Evolutionary conservation across 2,113 vertebrate genomes (phyloP).

Genomic region (Atlantisia rogersi): DNA sequence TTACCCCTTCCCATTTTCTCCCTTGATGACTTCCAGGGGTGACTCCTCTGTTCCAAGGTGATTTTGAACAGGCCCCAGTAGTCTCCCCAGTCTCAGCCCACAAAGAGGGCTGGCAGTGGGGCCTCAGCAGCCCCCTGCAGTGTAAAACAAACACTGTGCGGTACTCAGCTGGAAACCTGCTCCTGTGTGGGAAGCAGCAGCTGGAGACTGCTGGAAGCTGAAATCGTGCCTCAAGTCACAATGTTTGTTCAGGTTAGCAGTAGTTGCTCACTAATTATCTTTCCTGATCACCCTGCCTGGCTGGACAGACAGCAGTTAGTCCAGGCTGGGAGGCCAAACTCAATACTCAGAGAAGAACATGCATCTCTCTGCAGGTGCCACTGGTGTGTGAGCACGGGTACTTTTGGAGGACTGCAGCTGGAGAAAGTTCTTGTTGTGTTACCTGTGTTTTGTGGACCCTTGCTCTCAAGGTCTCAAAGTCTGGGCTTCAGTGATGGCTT

Average conservation of each 20-base stretch:
- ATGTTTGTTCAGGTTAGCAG: not conserved
- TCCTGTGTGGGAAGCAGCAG: not conserved
- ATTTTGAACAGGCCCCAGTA: not conserved
- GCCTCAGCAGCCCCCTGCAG: not conserved
- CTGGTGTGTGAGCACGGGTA: fast-evolving
- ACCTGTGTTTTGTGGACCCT: not conserved
- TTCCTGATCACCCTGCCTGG: not conserved
- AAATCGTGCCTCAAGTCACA: not conserved
- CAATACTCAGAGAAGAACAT: not conserved
- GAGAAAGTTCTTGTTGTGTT: not conserved
- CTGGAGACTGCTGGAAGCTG: not conserved
- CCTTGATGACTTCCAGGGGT: too few species aligned
- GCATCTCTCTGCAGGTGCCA: not conserved
- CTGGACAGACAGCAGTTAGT: not conserved
- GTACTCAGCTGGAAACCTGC: not conserved
- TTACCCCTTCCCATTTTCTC: not conserved
- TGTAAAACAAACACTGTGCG: not conserved
- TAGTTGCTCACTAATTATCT: not conserved
- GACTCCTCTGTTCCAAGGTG: not conserved
- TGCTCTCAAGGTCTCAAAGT: not conserved
- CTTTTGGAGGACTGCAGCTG: fast-evolving
- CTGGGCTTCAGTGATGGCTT: not conserved
- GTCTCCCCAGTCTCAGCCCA: not conserved
- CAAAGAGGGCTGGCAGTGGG: fast-evolving
- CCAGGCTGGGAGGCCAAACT: not conserved